A percentile compares a stretch with the other conserved stretches of the same genome.
Evolutionary conservation across 2,888 invertebrate species (phyloP).

Genomic region (Drosophila neoperkinsi): DNA sequence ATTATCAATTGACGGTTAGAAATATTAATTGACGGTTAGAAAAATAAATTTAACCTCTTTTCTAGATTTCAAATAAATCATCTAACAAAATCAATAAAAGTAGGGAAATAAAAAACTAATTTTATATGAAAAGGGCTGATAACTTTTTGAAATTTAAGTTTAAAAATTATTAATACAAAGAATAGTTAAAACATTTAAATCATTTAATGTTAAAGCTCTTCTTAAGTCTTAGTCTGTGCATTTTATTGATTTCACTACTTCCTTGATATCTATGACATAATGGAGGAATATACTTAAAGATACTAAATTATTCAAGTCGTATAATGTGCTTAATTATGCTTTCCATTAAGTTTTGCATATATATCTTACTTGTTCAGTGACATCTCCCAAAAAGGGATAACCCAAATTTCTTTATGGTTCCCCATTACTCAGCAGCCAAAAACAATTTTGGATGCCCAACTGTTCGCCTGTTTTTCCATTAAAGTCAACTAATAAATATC

Average conservation of each 20-base stretch:
- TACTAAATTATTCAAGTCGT: background rate
- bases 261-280: background rate
- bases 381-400: constrained; percentile 33
- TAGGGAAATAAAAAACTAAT: accelerated
- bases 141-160: background rate
- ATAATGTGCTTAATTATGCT: constrained; percentile 9
- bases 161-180: background rate
- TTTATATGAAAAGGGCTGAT: background rate
- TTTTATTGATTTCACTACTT: background rate
- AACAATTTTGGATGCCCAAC: constrained; percentile 50
- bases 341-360: constrained; percentile 9
- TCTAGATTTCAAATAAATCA: background rate
- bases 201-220: background rate
- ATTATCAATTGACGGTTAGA: too few relatives aligned
- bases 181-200: background rate
- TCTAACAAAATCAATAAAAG: background rate
- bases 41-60: background rate
- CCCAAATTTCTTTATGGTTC: constrained; percentile 40
- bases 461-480: constrained; percentile 60
- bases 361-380: constrained; percentile 22
- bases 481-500: constrained; percentile 72
- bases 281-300: background rate
- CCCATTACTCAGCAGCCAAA: constrained; percentile 30
- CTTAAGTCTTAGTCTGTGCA: background rate
- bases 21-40: too few relatives aligned